Evolutionary conservation across 1,140 invertebrate species (phyloP), one percentile per base, ranked within the genome.

Genomic region (Aphis gossypii): DNA sequence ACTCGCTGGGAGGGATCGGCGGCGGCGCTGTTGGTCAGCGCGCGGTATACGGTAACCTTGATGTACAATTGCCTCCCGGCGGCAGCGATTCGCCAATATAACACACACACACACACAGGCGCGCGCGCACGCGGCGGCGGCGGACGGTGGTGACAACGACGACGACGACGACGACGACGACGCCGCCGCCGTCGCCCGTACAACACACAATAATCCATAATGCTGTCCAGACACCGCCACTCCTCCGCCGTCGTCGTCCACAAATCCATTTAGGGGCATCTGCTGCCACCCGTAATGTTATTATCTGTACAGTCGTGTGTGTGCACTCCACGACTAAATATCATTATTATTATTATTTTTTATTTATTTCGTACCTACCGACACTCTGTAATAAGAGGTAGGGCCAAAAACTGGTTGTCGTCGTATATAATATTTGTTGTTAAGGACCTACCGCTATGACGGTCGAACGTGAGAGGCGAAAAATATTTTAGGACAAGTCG

Each of bases 21-120:
- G 41, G 25, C 90, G 0, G 25, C 14, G 60, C 25, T 76, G 60
- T 30, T 76, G 76, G 60, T 92, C 68, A 48, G 48, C n/a, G 60
- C 68, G 76, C 90, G 90, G 90, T 92, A 92, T 92, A 83, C 68
- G 90, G 90, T 92, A 92, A 92, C 90, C 90, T 92, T 92, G 68
- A 83, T 83, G 30, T 44, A 82, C 38, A 41, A 83, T 48, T 18
- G 30, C 90, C 41, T 51, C 60, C 23, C 60, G 56, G 23, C 60
- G 56, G 23, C 56, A 14, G 41, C 54, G 14, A 48, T 76, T 92
- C 68, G 90, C 60, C 90, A 68, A 44, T 82, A 35, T 35, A 48
- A 38, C 41, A 44, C 23, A 18, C 30, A 11, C 60, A 14, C 60
- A 18, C 60, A 35, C 41, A 44, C 38, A 23, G 41, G 20, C 84